Conservation (phyloP, 2,888 invertebrate genomes). For the Desoria tigrina region DNA sequence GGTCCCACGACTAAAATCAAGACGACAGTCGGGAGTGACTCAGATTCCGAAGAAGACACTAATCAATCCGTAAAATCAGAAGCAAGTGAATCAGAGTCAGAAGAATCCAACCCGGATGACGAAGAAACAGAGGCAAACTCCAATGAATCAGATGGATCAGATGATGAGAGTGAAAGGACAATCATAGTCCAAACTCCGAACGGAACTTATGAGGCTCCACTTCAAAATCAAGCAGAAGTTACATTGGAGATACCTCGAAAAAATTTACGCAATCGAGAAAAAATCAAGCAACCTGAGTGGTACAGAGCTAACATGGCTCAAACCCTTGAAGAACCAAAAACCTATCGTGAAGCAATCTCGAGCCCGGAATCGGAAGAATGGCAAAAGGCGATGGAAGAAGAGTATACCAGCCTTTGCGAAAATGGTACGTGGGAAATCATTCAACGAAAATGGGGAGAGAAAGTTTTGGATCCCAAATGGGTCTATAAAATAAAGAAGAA, state of each 20-base stretch:
- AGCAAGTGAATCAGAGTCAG: background rate
- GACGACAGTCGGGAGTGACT: too few relatives aligned
- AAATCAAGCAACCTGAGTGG: background rate
- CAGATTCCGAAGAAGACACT: background rate
- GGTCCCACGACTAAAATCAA: background rate
- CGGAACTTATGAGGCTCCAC: background rate
- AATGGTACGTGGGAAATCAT: constrained; percentile 28
- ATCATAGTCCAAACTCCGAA: background rate
- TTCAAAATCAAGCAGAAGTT: background rate
- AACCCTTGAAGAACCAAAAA: background rate
- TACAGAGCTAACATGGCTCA: constrained; percentile 10
- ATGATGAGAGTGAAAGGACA: background rate
- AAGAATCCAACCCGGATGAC: background rate
- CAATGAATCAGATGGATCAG: too few relatives aligned
- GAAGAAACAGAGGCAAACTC: too few relatives aligned
- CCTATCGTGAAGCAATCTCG: constrained; percentile 16
- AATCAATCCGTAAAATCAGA: background rate
- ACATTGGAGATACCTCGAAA: background rate
- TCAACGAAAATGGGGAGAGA: constrained; percentile 2
- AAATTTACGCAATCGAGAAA: background rate
- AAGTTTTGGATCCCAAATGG: constrained; percentile 22
- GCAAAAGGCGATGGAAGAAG: constrained; percentile 31
- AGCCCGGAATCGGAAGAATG: constrained; percentile 11
- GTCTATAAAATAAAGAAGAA: constrained; percentile 23
- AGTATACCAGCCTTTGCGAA: constrained; percentile 14